These are phyloP conservation scores for Schizopygopsis malacanthus DNA, from an alignment of 2,797 vertebrate species.

Conservation along the genomic window DNA sequence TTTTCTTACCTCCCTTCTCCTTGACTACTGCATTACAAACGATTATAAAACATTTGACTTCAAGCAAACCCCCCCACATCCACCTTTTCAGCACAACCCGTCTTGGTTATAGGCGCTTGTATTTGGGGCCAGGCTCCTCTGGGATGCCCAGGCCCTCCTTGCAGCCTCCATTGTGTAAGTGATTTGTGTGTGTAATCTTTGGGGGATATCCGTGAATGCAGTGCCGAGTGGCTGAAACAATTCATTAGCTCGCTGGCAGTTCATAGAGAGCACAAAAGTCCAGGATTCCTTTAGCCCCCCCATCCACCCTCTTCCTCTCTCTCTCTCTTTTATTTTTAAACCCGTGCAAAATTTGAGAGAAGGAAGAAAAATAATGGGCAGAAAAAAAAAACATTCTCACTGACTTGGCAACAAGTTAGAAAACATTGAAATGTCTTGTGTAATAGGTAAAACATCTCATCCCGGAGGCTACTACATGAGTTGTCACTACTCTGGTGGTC, in stretches of 20 bases:
- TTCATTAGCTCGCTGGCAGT: slow-evolving; percentile 97
- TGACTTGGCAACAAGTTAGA: slow-evolving; percentile 99
- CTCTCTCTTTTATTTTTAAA: slow-evolving; percentile 68
- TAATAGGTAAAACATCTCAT: slow-evolving; percentile 99
- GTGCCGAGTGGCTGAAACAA: slow-evolving; percentile 90
- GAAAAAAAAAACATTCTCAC: slow-evolving; percentile 86
- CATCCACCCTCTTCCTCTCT: slow-evolving; percentile 61
- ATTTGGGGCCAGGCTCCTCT: slow-evolving; percentile 83
- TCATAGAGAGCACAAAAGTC: slow-evolving; percentile 92
- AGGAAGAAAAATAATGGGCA: slow-evolving; percentile 55
- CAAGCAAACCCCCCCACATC: slow-evolving; percentile 72
- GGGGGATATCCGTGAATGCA: slow-evolving; percentile 89
- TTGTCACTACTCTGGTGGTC: slow-evolving; percentile 98
- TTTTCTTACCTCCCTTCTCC: slow-evolving; percentile 70
- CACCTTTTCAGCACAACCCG: slow-evolving; percentile 63
- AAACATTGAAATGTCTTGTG: slow-evolving; percentile 99
- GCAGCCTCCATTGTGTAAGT: slow-evolving; percentile 87
- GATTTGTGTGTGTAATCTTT: slow-evolving; percentile 97
- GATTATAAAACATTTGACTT: slow-evolving; percentile 94
- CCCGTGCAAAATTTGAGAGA: slow-evolving; percentile 79
- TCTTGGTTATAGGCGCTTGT: slow-evolving; percentile 85
- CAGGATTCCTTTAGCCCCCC: slow-evolving; percentile 85
- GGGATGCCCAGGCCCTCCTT: slow-evolving; percentile 80
- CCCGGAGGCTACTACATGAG: slow-evolving; percentile 89
- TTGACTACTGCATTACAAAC: slow-evolving; percentile 89